Percentiles rank a stretch among this genome's conserved stretches.
These are phyloP conservation scores for Dynastes maya DNA, from an alignment of 2,888 invertebrate genomes.

Conservation along the genomic window DNA sequence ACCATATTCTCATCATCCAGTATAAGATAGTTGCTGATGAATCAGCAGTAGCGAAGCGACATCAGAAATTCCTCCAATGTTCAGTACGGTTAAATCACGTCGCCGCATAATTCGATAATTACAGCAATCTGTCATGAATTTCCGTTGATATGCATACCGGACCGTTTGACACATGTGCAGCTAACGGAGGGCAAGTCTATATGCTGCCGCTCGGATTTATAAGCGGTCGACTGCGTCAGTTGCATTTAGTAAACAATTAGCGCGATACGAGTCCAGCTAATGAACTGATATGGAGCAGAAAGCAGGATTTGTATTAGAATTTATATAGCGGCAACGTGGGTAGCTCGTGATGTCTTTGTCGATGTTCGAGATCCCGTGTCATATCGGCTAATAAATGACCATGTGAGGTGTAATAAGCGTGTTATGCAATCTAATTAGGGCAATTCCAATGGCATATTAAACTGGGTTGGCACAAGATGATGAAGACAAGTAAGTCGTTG, in stretches of 20 bases:
- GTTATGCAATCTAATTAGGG: no score
- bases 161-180: background rate
- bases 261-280: background rate
- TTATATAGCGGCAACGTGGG: background rate
- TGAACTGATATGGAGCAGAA: background rate
- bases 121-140: conserved; percentile 4
- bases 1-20: no score
- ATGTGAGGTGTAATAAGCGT: no score
- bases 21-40: no score
- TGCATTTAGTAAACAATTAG: background rate
- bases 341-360: no score
- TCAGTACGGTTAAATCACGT: background rate
- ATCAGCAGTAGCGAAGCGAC: background rate
- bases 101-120: conserved; percentile 10
- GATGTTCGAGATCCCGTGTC: no score
- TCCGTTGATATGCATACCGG: background rate
- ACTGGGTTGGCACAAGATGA: no score
- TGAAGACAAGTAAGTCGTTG: no score
- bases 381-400: no score
- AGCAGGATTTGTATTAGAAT: background rate
- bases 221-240: background rate
- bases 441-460: no score
- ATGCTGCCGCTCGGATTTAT: background rate
- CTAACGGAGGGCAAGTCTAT: background rate
- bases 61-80: conserved; percentile 1